phyloP scores from a whole-genome alignment of 2,113 vertebrate species.

The Ramphastos sulfuratus region DNA sequence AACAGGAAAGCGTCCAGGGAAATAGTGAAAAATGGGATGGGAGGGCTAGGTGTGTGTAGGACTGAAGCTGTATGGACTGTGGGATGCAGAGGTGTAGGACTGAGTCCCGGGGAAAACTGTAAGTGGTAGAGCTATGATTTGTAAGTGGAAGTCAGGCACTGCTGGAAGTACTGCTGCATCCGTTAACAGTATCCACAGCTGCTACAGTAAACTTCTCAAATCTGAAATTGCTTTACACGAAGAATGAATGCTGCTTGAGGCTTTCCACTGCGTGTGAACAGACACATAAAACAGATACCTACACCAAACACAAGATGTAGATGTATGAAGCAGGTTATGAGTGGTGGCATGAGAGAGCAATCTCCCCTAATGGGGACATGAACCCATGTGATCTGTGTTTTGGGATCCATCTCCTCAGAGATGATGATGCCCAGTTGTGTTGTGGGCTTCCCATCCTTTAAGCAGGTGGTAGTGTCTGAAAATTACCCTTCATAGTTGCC shows the following conservation, averaged over 20 bases:
- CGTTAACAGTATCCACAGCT: neutral
- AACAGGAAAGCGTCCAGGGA: neutral
- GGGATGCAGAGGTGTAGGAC: neutral
- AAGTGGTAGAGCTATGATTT: neutral
- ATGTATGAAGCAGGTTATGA: neutral
- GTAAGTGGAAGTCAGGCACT: neutral
- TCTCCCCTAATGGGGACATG: fast-evolving
- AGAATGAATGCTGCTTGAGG: neutral
- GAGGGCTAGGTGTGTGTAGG: neutral
- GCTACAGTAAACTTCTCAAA: neutral
- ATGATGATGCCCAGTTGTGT: neutral
- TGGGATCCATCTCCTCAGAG: neutral
- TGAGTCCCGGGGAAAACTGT: neutral
- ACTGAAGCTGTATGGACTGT: neutral
- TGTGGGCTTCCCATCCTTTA: neutral
- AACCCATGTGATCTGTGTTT: fast-evolving
- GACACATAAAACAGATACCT: neutral
- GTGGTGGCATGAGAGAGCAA: neutral
- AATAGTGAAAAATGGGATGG: neutral
- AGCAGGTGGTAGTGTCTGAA: neutral
- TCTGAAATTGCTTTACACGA: neutral
- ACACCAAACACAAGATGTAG: neutral
- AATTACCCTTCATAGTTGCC: neutral
- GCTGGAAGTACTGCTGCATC: neutral
- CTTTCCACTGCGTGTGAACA: neutral